A percentile compares a stretch with the other conserved stretches of the same genome.
Evolutionary conservation across 2,113 vertebrate species (phyloP).

Genomic region (Salminus brasiliensis): DNA sequence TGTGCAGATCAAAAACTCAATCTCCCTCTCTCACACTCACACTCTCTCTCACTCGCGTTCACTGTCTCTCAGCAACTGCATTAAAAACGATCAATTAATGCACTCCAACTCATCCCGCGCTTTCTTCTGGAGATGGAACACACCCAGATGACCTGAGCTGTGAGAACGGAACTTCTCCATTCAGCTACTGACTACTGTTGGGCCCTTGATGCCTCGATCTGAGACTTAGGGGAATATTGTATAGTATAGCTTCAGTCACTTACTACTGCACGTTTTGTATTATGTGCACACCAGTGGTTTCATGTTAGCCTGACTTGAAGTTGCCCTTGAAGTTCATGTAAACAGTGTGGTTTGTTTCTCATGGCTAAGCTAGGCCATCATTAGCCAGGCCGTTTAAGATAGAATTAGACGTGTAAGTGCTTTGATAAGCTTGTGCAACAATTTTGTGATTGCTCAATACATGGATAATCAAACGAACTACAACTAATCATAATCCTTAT

Average conservation of each 20-base stretch:
- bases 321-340: too few species aligned
- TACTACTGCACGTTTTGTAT: neutral
- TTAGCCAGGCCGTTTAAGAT: too few species aligned
- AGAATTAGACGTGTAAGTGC: too few species aligned
- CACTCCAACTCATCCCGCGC: neutral
- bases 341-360: too few species aligned
- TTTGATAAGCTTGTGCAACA: too few species aligned
- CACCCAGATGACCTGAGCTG: neutral
- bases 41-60: neutral
- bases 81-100: conserved; percentile 20
- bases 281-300: too few species aligned
- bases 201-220: neutral
- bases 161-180: neutral
- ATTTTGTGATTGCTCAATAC: too few species aligned
- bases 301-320: too few species aligned
- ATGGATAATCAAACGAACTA: too few species aligned
- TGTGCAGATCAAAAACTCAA: neutral
- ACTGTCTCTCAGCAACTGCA: neutral
- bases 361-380: too few species aligned
- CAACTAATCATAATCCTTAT: too few species aligned
- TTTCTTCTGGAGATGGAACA: neutral
- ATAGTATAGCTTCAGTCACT: neutral
- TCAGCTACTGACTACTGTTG: neutral
- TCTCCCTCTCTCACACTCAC: neutral
- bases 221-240: conserved; percentile 9